Conservation (phyloP, 2,888 invertebrate species). For the Cabera pusaria region DNA sequence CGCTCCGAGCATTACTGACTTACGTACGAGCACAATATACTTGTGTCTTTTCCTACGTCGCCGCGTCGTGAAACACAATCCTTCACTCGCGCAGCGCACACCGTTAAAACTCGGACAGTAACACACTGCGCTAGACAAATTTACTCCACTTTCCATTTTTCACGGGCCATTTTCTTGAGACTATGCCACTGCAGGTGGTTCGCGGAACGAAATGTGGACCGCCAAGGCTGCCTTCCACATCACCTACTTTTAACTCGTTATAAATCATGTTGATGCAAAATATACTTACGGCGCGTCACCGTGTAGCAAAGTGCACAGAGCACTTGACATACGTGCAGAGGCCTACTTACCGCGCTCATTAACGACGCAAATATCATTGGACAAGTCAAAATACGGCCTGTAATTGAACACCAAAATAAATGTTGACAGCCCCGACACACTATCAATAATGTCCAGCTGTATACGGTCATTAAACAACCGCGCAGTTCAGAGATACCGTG, state of each 20-base stretch:
- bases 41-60: slow-evolving; percentile 56
- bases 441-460: slow-evolving; percentile 1
- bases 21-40: slow-evolving; percentile 37
- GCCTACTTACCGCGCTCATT: slow-evolving; percentile 37
- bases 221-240: slow-evolving; percentile 55
- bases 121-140: slow-evolving; percentile 73
- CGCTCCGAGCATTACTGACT: slow-evolving; percentile 44
- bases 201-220: slow-evolving; percentile 64
- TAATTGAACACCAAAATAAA: slow-evolving; percentile 26
- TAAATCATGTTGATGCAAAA: slow-evolving; percentile 55
- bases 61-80: slow-evolving; percentile 39
- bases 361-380: slow-evolving; percentile 34
- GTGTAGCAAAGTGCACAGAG: slow-evolving; percentile 36
- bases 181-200: slow-evolving; percentile 64
- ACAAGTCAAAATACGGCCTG: slow-evolving; percentile 29
- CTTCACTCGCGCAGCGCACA: slow-evolving; percentile 53
- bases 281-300: slow-evolving; percentile 33
- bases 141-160: slow-evolving; percentile 81
- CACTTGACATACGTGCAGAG: slow-evolving; percentile 38
- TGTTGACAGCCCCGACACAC: slow-evolving; percentile 11
- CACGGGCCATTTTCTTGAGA: slow-evolving; percentile 70
- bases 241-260: slow-evolving; percentile 63
- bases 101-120: slow-evolving; percentile 65
- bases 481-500: no score
- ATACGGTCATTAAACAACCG: slow-evolving; percentile 9